Percentiles rank a stretch among this genome's conserved stretches.
phyloP scores from a whole-genome alignment of 2,888 invertebrate genomes.

The Caenorhabditis doughertyi region DNA sequence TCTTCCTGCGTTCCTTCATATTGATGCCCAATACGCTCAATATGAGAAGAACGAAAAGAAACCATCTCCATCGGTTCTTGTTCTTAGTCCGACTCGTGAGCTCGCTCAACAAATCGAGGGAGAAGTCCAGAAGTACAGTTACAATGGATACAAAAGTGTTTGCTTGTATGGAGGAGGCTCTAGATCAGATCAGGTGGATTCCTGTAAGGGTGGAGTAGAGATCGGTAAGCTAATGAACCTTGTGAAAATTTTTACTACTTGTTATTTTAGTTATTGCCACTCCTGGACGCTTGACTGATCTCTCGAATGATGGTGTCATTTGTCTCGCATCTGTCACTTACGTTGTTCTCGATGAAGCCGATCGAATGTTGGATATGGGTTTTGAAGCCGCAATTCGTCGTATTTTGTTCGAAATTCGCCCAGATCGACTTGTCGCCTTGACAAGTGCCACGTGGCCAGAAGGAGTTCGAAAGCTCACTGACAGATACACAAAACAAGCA shows the following conservation, averaged over 20 bases:
- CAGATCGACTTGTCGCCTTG: constrained; percentile 96
- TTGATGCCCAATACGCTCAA: constrained; percentile 88
- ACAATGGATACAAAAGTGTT: constrained; percentile 89
- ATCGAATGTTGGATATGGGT: constrained; percentile 86
- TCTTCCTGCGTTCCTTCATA: constrained; percentile 94
- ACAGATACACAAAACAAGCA: constrained; percentile 92
- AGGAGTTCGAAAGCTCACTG: constrained; percentile 91
- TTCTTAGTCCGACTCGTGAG: constrained; percentile 95
- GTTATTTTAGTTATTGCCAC: constrained; percentile 89
- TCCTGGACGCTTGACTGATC: constrained; percentile 93
- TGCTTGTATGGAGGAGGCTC: constrained; percentile 95
- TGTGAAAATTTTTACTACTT: background rate
- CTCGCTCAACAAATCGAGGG: constrained; percentile 94
- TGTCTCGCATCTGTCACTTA: constrained; percentile 62
- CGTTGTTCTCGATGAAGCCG: constrained; percentile 90
- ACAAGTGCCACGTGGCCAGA: constrained; percentile 97
- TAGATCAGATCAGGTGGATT: constrained; percentile 89
- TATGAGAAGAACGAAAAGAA: constrained; percentile 58
- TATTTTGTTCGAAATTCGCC: constrained; percentile 89
- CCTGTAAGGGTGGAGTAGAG: constrained; percentile 90
- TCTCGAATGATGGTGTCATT: constrained; percentile 86
- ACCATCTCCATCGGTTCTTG: constrained; percentile 90
- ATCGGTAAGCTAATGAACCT: constrained; percentile 85
- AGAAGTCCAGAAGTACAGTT: constrained; percentile 92
- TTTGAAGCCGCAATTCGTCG: constrained; percentile 87